Evolutionary conservation across 2,888 invertebrate genomes (phyloP).

Genomic region (Thereva unica): DNA sequence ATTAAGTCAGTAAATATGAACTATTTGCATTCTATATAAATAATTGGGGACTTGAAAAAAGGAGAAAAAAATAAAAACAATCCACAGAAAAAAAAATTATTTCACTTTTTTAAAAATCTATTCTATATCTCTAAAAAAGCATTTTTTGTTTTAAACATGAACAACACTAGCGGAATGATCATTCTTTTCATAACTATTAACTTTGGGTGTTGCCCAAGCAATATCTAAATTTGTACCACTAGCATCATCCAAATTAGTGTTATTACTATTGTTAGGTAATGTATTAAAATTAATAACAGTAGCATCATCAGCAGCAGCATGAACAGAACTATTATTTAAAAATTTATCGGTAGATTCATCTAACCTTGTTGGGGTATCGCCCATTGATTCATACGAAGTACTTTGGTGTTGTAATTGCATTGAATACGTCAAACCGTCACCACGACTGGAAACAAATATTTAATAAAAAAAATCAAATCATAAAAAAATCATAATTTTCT

Average conservation of each 20-base stretch:
- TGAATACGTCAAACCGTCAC: slow-evolving; percentile 86
- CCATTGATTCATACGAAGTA: slow-evolving; percentile 85
- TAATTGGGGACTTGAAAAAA: no score
- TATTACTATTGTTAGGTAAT: slow-evolving; percentile 37
- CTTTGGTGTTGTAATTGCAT: slow-evolving; percentile 73
- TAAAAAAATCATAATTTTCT: slow-evolving; percentile 1
- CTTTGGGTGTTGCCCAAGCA: slow-evolving; percentile 35
- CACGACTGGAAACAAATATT: slow-evolving; percentile 69
- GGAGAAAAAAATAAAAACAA: no score
- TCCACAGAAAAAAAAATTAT: no score
- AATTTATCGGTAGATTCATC: slow-evolving; percentile 60
- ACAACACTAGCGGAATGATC: slow-evolving; percentile 40
- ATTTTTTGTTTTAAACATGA: slow-evolving; percentile 35
- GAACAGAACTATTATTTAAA: slow-evolving; percentile 47
- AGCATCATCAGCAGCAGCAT: slow-evolving; percentile 40
- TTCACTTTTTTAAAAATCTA: not conserved
- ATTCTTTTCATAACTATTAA: slow-evolving; percentile 35
- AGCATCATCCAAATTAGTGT: slow-evolving; percentile 28
- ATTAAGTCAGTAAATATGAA: no score
- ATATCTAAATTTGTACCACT: slow-evolving; percentile 31
- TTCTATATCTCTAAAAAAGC: slow-evolving; percentile 1
- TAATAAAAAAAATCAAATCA: slow-evolving; percentile 19
- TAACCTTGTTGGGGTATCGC: slow-evolving; percentile 83
- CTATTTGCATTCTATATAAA: no score
- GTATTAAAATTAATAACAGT: slow-evolving; percentile 41